Evolutionary conservation across 2,888 invertebrate genomes (phyloP).

Genomic region (Malacosoma neustria): DNA sequence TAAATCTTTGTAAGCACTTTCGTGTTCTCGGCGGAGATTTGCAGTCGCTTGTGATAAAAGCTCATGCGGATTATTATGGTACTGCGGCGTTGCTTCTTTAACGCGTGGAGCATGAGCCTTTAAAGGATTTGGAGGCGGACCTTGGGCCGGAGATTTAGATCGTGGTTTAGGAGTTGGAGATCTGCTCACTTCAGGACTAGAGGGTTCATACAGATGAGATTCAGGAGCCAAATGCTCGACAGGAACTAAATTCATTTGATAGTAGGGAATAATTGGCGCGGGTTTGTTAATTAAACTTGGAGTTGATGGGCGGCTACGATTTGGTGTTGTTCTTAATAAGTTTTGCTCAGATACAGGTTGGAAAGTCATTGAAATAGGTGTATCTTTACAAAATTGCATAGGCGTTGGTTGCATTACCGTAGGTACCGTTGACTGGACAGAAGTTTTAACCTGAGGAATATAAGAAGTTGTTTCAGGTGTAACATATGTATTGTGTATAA

Average conservation of each 20-base stretch:
- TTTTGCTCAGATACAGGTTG: conserved; percentile 77
- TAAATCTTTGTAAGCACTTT: conserved; percentile 56
- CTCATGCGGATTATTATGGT: conserved; percentile 41
- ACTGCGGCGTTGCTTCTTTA: conserved; percentile 62
- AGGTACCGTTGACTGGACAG: conserved; percentile 22
- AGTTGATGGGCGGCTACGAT: conserved; percentile 76
- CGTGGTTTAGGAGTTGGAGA: conserved; percentile 79
- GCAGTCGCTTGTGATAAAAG: conserved; percentile 41
- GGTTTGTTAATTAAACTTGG: conserved; percentile 84
- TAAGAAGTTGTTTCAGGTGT: conserved; percentile 17
- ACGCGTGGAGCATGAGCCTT: conserved; percentile 79
- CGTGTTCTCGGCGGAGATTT: conserved; percentile 58
- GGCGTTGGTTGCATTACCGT: conserved; percentile 25
- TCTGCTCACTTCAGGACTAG: conserved; percentile 73
- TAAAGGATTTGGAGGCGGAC: conserved; percentile 80
- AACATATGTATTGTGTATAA: conserved; percentile 17
- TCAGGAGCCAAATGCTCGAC: conserved; percentile 77
- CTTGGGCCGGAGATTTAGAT: conserved; percentile 81
- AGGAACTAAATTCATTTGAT: conserved; percentile 85
- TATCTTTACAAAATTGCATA: conserved; percentile 60
- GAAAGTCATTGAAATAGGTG: conserved; percentile 76
- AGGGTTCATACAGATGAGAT: conserved; percentile 76
- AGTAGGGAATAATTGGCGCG: conserved; percentile 83
- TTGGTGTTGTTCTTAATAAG: conserved; percentile 68
- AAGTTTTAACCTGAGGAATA: conserved; percentile 27